These are phyloP conservation scores for Orientallactaga bullata DNA, from an alignment of 2,113 vertebrate species.

Conservation along the genomic window DNA sequence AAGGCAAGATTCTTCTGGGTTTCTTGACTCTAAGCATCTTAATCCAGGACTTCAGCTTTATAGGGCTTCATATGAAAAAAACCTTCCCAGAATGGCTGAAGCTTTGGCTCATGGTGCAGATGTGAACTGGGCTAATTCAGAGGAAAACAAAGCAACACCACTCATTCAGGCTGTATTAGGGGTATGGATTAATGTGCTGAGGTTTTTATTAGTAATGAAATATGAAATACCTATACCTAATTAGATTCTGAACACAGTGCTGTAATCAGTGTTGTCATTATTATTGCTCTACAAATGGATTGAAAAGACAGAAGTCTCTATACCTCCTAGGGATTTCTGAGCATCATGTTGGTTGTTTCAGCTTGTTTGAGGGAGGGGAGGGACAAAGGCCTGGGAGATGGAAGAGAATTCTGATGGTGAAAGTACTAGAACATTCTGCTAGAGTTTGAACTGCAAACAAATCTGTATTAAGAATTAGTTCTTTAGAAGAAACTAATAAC, in stretches of 20 bases:
- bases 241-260: background rate
- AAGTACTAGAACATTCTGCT: constrained; percentile 34
- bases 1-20: constrained; percentile 88
- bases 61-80: constrained; percentile 93
- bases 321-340: constrained; percentile 22
- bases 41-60: constrained; percentile 94
- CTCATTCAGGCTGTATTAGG: constrained; percentile 98
- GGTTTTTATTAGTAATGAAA: constrained; percentile 20
- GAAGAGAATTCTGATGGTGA: constrained; percentile 40
- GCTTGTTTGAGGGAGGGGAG: background rate
- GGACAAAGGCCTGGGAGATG: background rate
- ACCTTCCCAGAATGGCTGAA: constrained; percentile 96
- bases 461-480: constrained; percentile 29
- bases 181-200: constrained; percentile 86
- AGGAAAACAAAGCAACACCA: constrained; percentile 94
- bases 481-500: constrained; percentile 46
- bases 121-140: constrained; percentile 96
- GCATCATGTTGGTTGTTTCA: background rate
- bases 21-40: constrained; percentile 90
- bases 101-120: constrained; percentile 96
- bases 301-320: constrained; percentile 2
- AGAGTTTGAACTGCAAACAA: background rate
- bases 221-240: background rate
- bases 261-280: background rate
- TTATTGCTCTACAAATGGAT: background rate